phyloP scores from a whole-genome alignment of 1,140 invertebrate genomes.

The Tenebrio molitor region DNA sequence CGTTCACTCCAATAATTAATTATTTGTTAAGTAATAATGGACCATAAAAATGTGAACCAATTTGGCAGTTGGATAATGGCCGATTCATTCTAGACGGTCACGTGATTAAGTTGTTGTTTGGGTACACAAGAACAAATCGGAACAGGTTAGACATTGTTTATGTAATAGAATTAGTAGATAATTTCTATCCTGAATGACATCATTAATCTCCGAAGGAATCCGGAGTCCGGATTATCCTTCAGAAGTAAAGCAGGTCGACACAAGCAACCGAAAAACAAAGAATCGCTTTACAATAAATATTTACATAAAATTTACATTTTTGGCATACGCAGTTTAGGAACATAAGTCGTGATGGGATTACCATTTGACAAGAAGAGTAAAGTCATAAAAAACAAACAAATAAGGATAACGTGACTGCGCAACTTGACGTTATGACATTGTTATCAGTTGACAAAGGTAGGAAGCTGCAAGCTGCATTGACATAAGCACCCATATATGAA shows the following conservation, averaged over 20 bases:
- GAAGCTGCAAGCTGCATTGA: conserved; percentile 25
- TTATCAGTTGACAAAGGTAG: neutral
- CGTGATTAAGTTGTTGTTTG: conserved; percentile 6
- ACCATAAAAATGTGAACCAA: neutral
- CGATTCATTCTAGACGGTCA: conserved; percentile 3
- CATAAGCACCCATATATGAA: conserved; percentile 8
- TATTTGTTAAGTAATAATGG: conserved; percentile 37
- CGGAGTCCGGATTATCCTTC: conserved; percentile 7
- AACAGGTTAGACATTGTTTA: conserved; percentile 10
- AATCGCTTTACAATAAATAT: too few species aligned
- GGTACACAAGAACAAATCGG: conserved; percentile 8
- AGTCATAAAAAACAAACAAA: neutral
- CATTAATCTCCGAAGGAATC: neutral
- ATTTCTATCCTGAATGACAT: conserved; percentile 13
- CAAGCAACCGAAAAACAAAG: conserved; percentile 3
- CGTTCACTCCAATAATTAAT: conserved; percentile 33
- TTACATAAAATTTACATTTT: too few species aligned
- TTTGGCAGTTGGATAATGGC: neutral
- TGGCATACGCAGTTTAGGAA: too few species aligned
- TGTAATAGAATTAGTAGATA: neutral
- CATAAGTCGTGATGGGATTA: too few species aligned
- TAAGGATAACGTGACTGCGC: too few species aligned
- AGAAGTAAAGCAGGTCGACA: neutral
- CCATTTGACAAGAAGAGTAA: neutral
- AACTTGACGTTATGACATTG: too few species aligned